Percentiles rank a stretch among this genome's conserved stretches.
Conservation (phyloP, 2,888 invertebrate genomes). For the Microdon myrmicae region DNA sequence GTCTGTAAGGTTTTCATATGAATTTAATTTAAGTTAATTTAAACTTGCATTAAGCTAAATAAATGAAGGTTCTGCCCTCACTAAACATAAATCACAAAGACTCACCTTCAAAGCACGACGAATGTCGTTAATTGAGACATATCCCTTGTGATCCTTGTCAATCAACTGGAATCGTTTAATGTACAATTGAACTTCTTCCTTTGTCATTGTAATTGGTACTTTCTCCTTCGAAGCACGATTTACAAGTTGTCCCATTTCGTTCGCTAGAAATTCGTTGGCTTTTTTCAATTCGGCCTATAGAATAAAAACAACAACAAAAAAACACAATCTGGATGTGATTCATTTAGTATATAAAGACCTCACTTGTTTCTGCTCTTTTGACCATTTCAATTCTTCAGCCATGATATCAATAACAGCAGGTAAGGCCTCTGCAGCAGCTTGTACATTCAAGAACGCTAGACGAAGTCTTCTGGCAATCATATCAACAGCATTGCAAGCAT, state of each 20-base stretch:
- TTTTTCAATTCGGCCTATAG: constrained; percentile 80
- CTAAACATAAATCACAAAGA: too few relatives aligned
- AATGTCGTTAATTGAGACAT: constrained; percentile 97
- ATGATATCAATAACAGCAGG: constrained; percentile 93
- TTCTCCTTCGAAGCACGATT: constrained; percentile 87
- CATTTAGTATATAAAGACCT: not conserved
- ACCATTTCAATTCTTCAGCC: constrained; percentile 96
- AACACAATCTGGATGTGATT: not conserved
- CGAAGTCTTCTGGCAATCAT: constrained; percentile 95
- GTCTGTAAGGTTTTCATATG: too few relatives aligned
- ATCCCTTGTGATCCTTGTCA: constrained; percentile 96
- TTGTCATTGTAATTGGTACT: constrained; percentile 90
- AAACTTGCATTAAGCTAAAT: too few relatives aligned
- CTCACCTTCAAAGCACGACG: constrained; percentile 92
- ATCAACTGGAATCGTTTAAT: constrained; percentile 95
- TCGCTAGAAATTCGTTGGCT: constrained; percentile 87
- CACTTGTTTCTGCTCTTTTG: constrained; percentile 77
- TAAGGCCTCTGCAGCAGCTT: constrained; percentile 95
- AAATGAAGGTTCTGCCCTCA: too few relatives aligned
- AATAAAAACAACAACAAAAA: constrained; percentile 27
- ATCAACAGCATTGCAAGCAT: constrained; percentile 95
- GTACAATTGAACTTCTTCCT: constrained; percentile 93
- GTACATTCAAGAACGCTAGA: constrained; percentile 95
- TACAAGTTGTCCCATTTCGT: constrained; percentile 97
- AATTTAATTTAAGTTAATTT: too few relatives aligned